These are phyloP conservation scores for Trichopria drosophilae DNA, from an alignment of 2,888 invertebrate genomes.

Conservation along the genomic window DNA sequence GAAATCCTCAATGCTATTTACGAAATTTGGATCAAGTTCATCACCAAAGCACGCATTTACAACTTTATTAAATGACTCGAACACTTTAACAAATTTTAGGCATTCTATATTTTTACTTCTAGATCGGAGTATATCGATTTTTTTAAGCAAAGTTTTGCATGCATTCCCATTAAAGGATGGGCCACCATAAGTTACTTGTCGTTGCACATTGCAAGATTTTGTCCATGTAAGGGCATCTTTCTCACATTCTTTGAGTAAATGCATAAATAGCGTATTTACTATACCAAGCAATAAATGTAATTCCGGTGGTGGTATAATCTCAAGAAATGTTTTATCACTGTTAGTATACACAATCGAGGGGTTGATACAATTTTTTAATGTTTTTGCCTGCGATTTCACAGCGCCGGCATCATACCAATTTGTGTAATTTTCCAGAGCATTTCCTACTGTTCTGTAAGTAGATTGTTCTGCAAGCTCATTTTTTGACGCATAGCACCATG, in stretches of 20 bases:
- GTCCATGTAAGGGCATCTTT: constrained; percentile 4
- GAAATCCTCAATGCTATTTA: constrained; percentile 7
- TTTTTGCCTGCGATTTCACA: too few species aligned
- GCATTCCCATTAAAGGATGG: constrained; percentile 16
- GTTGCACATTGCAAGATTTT: constrained; percentile 7
- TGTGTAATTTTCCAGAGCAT: too few species aligned
- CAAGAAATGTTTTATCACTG: not conserved
- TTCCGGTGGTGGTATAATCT: not conserved
- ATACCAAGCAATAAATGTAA: constrained; percentile 2
- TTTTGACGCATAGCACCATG: too few species aligned
- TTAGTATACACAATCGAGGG: too few species aligned
- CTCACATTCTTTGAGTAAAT: constrained; percentile 7
- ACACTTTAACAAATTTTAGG: constrained; percentile 12
- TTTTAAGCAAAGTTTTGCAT: constrained; percentile 6
- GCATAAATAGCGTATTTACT: constrained; percentile 1
- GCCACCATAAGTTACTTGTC: constrained; percentile 10
- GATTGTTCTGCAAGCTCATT: too few species aligned
- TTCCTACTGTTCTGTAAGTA: too few species aligned
- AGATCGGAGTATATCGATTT: too few species aligned
- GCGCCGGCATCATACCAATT: too few species aligned
- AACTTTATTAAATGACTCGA: constrained; percentile 11
- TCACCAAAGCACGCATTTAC: constrained; percentile 5
- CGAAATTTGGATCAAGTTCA: constrained; percentile 1
- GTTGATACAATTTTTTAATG: too few species aligned
- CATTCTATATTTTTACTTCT: constrained; percentile 1